phyloP scores from a whole-genome alignment of 2,113 vertebrate genomes.

The Centropus unirufus region DNA sequence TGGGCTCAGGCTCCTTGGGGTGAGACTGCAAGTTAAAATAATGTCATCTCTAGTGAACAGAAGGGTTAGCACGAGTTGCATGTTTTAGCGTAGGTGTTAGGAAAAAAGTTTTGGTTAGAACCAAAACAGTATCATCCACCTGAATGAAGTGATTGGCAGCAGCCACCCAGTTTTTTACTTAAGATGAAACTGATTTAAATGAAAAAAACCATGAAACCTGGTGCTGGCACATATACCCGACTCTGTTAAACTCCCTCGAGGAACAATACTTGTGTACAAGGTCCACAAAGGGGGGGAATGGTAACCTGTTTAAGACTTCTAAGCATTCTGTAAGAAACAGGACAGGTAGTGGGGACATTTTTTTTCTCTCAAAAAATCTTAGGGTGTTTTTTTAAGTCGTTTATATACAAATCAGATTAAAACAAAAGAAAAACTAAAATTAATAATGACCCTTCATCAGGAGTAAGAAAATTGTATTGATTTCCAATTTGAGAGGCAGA shows the following conservation, averaged over 20 bases:
- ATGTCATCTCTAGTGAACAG: constrained; percentile 81
- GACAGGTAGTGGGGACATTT: neutral
- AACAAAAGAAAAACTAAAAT: neutral
- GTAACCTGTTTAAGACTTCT: neutral
- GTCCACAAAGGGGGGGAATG: neutral
- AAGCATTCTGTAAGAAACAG: neutral
- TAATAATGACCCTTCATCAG: neutral
- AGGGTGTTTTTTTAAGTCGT: neutral
- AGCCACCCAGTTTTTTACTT: constrained; percentile 1
- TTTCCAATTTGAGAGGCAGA: neutral
- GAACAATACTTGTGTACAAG: neutral
- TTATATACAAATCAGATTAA: neutral
- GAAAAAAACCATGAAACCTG: constrained; percentile 37
- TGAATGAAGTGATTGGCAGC: neutral
- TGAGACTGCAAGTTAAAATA: constrained; percentile 99
- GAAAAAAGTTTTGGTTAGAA: neutral
- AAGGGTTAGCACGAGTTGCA: constrained; percentile 61
- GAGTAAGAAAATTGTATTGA: neutral
- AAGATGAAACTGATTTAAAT: constrained; percentile 8
- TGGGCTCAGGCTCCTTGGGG: constrained; percentile 98
- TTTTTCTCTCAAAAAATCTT: neutral
- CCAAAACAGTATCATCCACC: constrained; percentile 13
- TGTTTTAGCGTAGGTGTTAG: constrained; percentile 23
- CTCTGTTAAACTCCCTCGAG: neutral
- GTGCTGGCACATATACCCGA: neutral